Evolutionary conservation across 2,797 vertebrate genomes (phyloP).

Genomic region (Choloepus didactylus): DNA sequence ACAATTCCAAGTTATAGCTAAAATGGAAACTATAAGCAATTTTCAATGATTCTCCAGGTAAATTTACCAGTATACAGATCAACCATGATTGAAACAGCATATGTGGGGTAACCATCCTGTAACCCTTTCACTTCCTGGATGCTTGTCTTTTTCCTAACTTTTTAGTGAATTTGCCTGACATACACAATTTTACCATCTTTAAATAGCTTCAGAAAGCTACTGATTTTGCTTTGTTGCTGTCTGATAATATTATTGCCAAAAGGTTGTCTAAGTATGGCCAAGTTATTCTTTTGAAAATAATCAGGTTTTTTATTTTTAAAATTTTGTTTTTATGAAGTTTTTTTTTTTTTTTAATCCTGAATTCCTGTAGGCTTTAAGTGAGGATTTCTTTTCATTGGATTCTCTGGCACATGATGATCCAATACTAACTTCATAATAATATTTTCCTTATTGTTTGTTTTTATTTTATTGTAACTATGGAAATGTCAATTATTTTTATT

Average conservation of each 20-base stretch:
- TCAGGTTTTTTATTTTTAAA: not conserved
- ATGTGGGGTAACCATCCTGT: not conserved
- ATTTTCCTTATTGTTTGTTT: not conserved
- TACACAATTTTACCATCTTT: no score
- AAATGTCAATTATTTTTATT: not conserved
- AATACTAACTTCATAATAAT: not conserved
- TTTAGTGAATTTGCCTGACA: not conserved
- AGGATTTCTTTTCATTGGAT: slow-evolving; percentile 13
- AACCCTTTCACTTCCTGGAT: not conserved
- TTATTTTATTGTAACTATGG: not conserved
- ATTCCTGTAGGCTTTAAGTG: not conserved
- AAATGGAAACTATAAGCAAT: not conserved
- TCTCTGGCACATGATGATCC: not conserved
- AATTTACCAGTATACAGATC: not conserved
- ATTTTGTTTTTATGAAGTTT: not conserved
- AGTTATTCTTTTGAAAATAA: not conserved
- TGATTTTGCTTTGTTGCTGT: not conserved
- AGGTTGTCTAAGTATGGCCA: not conserved
- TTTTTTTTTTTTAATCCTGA: not conserved
- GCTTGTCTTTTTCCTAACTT: not conserved
- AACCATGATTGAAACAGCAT: not conserved
- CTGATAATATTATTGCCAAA: not conserved
- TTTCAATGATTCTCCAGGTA: not conserved
- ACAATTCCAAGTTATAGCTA: not conserved
- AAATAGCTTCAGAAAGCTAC: not conserved